Percentiles rank a stretch among this genome's conserved stretches.
Evolutionary conservation across 2,888 invertebrate species (phyloP).

Genomic region (Tetanocera ferruginea): DNA sequence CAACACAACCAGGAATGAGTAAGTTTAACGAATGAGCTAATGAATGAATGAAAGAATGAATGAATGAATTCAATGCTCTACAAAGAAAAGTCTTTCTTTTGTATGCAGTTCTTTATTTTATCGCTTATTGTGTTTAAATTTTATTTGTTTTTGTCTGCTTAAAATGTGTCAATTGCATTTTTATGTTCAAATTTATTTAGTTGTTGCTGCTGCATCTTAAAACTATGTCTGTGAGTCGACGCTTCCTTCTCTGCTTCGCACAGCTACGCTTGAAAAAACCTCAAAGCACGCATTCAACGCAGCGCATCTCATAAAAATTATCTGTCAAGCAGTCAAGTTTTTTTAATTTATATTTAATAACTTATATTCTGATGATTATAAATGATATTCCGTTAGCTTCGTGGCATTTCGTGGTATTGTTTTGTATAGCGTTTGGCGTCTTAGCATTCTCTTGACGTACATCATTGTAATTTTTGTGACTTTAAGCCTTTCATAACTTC

Average conservation of each 20-base stretch:
- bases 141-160: not conserved
- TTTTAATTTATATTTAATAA: constrained; percentile 32
- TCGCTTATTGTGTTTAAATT: not conserved
- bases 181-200: not conserved
- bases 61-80: not conserved
- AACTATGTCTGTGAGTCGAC: no score
- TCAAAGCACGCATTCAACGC: not conserved
- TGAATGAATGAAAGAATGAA: not conserved
- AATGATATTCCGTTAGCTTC: constrained; percentile 13
- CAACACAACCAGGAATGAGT: not conserved
- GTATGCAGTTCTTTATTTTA: not conserved
- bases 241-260: no score
- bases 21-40: not conserved
- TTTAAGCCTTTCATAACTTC: no score
- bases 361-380: constrained; percentile 23
- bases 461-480: no score
- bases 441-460: no score
- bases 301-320: constrained; percentile 7
- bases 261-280: not conserved
- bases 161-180: constrained; percentile 11
- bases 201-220: no score
- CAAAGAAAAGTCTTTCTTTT: not conserved
- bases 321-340: not conserved
- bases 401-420: not conserved
- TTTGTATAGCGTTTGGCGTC: not conserved